phyloP scores from a whole-genome alignment of 2,888 invertebrate species.

The Aromia moschata region DNA sequence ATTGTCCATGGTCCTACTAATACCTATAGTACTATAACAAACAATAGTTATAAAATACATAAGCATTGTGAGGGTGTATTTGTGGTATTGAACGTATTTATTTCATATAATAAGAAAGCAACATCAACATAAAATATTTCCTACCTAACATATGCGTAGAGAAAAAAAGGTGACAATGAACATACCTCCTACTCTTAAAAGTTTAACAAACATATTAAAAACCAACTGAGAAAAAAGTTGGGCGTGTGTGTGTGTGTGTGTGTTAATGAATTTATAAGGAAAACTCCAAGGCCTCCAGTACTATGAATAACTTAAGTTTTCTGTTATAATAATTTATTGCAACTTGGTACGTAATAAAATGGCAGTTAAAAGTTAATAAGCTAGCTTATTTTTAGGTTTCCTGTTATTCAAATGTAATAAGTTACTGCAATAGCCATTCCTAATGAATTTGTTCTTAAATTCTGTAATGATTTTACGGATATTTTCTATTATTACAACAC shows the following conservation, averaged over 20 bases:
- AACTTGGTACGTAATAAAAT: slow-evolving; percentile 18
- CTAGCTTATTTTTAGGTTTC: slow-evolving; percentile 16
- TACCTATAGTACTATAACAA: no score
- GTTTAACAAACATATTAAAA: slow-evolving; percentile 16
- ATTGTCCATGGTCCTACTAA: no score
- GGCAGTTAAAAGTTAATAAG: slow-evolving; percentile 20
- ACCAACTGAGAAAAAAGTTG: slow-evolving; percentile 9
- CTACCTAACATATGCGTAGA: background rate
- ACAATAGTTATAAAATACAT: no score
- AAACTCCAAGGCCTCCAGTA: slow-evolving; percentile 25
- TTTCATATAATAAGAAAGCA: no score
- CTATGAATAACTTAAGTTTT: slow-evolving; percentile 27
- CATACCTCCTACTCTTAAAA: background rate
- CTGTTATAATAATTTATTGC: slow-evolving; percentile 32
- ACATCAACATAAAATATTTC: background rate
- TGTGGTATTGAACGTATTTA: no score
- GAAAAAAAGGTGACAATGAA: background rate
- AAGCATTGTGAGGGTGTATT: no score
- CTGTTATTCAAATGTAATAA: no score
- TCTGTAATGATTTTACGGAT: no score
- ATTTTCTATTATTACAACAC: no score
- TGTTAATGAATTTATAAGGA: slow-evolving; percentile 29
- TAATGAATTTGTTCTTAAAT: no score
- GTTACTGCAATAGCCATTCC: no score
- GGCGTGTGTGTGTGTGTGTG: slow-evolving; percentile 23